Base-by-base conservation (phyloP, 2,113 vertebrate genomes). In the Lipotes vexillifer region DNA sequence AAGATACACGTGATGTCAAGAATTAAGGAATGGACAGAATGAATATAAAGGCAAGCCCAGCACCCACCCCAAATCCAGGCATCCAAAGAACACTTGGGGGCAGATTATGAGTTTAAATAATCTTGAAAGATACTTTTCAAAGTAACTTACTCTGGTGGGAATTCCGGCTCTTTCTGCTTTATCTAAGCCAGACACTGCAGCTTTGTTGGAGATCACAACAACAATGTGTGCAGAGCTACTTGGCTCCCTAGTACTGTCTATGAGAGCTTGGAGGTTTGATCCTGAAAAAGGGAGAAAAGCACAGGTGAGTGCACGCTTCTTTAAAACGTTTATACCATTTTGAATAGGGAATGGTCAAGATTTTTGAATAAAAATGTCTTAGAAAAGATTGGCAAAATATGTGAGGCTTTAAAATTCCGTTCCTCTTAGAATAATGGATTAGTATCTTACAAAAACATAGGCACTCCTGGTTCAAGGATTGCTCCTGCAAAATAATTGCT, bases 211-310 rank as follows among this genome's bases (percentile, higher is more conserved):
- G 98, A 99, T 97, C 7, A 99, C 99, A 33, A 99, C 97, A 9
- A 99, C 99, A 13, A 99, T 99, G 97, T 99, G 98, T 3, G 99
- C 99, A 0, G 98, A 98, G 97, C 99, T 99, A 38, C 98, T 98
- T 0, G 99, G 98, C 59, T 98, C 98, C 97, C 94, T 99, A 4
- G 99, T 99, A 97, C 99, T 99, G 2, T 99, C 99, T 57, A 99
- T 99, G 86, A 99, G 99, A 0, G 99, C 99, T 97, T 99, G 99
- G 69, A 99, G 98, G 97, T 99, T 99, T 15, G 99, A 99, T 72
- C 99, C 99, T 99, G 93, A 18, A 49, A 94, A 59, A 17, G 33
- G 86, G 41, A 69, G 88, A 81, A 81, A 91, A 63, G 74, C 36
- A n/a, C 5, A 44, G 33, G 29, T 36, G 57, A 93, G 65, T 11